Conservation (phyloP, 2,797 vertebrate genomes). For the Sebastes dallii region DNA sequence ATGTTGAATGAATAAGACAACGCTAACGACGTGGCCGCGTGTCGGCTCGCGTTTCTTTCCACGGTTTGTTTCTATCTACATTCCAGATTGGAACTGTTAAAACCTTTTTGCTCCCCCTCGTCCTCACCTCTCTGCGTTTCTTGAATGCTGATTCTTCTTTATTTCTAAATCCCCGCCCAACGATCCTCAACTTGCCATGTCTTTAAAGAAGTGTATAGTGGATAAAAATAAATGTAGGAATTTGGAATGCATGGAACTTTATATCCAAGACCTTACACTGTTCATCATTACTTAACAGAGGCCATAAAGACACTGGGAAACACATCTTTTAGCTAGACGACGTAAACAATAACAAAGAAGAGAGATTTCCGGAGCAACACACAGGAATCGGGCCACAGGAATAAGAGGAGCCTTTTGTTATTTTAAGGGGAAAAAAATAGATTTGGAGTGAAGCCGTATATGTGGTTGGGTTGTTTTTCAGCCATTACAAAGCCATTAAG, state of each 20-base stretch:
- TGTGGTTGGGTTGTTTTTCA: constrained; percentile 72
- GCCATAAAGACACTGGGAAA: constrained; percentile 88
- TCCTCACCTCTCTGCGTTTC: constrained; percentile 68
- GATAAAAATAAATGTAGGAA: constrained; percentile 53
- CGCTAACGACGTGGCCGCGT: constrained; percentile 22
- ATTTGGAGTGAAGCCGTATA: constrained; percentile 32
- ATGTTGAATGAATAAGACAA: constrained; percentile 51
- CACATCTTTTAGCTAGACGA: constrained; percentile 48
- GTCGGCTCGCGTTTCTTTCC: constrained; percentile 45
- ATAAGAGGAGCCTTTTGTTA: constrained; percentile 41
- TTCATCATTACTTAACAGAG: constrained; percentile 88
- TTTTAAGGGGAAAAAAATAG: background rate
- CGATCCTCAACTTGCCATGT: constrained; percentile 65
- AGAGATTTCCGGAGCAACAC: constrained; percentile 57
- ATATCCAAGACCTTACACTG: constrained; percentile 98
- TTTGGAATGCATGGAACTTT: constrained; percentile 84
- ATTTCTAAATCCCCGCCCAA: constrained; percentile 32
- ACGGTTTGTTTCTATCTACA: constrained; percentile 82
- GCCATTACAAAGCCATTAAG: constrained; percentile 86
- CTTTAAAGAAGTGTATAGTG: constrained; percentile 72
- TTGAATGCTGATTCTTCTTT: constrained; percentile 73
- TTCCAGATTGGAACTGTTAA: constrained; percentile 84
- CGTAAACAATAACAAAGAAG: constrained; percentile 39
- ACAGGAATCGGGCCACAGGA: constrained; percentile 52
- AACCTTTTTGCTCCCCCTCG: constrained; percentile 36